Base-by-base conservation (phyloP, 2,113 vertebrate genomes). In the Ciconia boyciana region DNA sequence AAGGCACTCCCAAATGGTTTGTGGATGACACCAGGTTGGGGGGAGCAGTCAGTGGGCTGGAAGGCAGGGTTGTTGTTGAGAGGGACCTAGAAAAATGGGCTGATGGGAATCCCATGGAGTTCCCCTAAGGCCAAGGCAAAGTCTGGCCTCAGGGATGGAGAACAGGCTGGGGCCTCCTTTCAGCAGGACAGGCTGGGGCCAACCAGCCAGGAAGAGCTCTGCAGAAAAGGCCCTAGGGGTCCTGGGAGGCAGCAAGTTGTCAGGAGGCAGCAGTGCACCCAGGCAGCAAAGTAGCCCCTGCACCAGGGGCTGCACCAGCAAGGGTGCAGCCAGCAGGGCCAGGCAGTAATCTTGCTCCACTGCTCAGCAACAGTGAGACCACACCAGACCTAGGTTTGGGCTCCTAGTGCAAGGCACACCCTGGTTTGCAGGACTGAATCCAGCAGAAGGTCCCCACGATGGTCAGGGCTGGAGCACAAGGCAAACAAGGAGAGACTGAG, bases 291-390 rank as follows among this genome's bases (percentile, higher is more conserved):
- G 32, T 24, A 55, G 15, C 10, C 7, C 4, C 19, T 49, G 14
- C 6, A 18, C 7, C 21, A 28, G 16, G 16, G 69, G 34, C 41
- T 10, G 13, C 29, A 51, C 7, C 8, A 19, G 20, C 9, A 11
- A 7, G 15, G 10, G 5, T 25, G 10, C 9, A 54, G 11, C 29
- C 18, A 29, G 25, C 0, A 0, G 28, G 46, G 17, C 11, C 4
- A 2, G 20, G 5, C 3, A 2, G 10, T 22, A 7, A 31, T 71
- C 49, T 29, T 41, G 24, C 1, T 0, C 17, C 7, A 12, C n/a
- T 24, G 4, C 19, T 51, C 25, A 25, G 32, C 52, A 87, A 26
- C 32, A 61, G 12, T 4, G 14, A 44, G 44, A 32, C 11, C 9
- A 36, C 32, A 51, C 5, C 7, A 21, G 36, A 14, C 57, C 44